Conservation (phyloP, 2,113 vertebrate genomes). For the Formicarius rufipectus region DNA sequence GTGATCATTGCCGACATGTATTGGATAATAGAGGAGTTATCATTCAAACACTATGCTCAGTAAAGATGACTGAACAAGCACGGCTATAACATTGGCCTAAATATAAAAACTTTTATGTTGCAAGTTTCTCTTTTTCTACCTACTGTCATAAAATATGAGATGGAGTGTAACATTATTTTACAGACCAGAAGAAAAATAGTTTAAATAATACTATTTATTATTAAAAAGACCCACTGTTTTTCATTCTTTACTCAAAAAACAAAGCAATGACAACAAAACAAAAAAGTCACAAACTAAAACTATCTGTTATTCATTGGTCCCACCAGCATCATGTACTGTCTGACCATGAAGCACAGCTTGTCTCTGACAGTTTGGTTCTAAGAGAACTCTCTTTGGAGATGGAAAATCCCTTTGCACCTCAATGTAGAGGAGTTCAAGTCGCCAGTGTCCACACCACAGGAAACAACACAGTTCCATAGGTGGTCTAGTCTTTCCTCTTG, state of each 20-base stretch:
- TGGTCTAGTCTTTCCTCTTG: background rate
- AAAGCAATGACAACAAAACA: background rate
- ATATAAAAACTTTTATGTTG: background rate
- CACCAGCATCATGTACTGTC: background rate
- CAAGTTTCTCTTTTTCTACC: background rate
- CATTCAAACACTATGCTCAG: background rate
- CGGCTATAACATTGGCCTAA: background rate
- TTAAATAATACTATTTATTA: background rate
- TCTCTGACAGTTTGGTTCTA: background rate
- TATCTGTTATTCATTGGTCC: background rate
- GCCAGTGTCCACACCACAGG: background rate
- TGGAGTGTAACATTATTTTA: background rate
- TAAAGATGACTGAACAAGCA: background rate
- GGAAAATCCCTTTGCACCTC: background rate
- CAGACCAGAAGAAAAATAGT: background rate
- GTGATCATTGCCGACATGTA: background rate
- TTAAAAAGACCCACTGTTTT: rapidly evolving
- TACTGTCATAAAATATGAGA: background rate
- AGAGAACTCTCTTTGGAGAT: background rate
- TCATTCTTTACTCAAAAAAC: background rate
- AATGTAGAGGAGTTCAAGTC: background rate
- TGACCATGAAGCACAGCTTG: background rate
- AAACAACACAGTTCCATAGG: background rate
- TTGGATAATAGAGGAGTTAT: background rate
- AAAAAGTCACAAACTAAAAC: rapidly evolving